phyloP scores from a whole-genome alignment of 2,888 invertebrate species.

The Brachyopa scutellaris region DNA sequence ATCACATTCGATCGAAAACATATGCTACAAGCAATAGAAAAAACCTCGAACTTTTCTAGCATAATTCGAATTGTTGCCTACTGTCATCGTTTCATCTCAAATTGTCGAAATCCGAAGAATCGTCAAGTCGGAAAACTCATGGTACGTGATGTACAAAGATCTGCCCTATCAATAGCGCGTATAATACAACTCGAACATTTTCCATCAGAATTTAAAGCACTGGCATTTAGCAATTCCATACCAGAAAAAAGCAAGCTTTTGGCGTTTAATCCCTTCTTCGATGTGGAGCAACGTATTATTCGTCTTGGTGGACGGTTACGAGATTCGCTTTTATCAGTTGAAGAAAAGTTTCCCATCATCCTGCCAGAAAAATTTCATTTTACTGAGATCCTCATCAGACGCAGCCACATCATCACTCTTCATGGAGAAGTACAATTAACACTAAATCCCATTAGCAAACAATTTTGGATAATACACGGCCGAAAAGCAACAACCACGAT shows the following conservation, averaged over 20 bases:
- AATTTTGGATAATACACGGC: background rate
- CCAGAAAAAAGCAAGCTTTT: background rate
- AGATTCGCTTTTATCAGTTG: background rate
- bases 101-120: background rate
- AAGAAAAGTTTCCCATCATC: too few relatives aligned
- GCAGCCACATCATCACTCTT: background rate
- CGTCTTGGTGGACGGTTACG: background rate
- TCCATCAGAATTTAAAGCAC: background rate
- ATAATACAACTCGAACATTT: background rate
- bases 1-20: background rate
- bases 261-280: background rate
- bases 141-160: background rate
- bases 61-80: background rate
- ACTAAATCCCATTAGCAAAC: background rate
- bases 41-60: background rate
- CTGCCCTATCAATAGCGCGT: background rate
- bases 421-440: background rate
- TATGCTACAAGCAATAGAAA: background rate
- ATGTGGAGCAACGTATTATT: background rate
- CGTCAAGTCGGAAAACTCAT: background rate
- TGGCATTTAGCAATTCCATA: background rate
- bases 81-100: background rate
- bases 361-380: background rate
- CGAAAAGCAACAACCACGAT: background rate
- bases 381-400: background rate